phyloP scores from a whole-genome alignment of 92 coral and sea anemone species.

The Palythoa caribaeorum region DNA sequence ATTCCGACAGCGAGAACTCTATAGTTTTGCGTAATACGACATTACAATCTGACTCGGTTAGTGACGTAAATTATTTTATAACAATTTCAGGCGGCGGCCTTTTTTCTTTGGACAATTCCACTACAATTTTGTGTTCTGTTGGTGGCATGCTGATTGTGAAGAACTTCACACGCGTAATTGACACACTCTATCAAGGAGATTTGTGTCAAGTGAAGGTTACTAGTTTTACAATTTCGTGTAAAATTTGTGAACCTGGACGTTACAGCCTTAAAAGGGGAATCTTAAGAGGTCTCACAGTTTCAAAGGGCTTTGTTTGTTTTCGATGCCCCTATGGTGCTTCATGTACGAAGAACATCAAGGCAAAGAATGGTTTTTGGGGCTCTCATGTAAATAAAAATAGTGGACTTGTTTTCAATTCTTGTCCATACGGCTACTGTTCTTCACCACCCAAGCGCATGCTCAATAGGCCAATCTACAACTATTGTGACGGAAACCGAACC shows the following conservation, averaged over 20 bases:
- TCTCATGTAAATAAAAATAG: neutral
- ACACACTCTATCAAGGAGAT: neutral
- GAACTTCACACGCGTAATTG: constrained; percentile 22
- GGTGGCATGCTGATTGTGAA: constrained; percentile 7
- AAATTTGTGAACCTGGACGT: constrained; percentile 46
- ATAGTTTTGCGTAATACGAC: constrained; percentile 14
- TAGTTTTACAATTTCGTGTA: constrained; percentile 54
- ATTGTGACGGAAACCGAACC: constrained; percentile 61
- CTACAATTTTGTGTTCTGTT: constrained; percentile 18
- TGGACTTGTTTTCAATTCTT: constrained; percentile 54
- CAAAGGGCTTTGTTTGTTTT: constrained; percentile 44
- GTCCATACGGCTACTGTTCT: constrained; percentile 75
- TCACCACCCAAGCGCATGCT: constrained; percentile 33
- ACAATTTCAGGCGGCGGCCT: constrained; percentile 24
- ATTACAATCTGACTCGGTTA: constrained; percentile 19
- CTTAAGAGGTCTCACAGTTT: constrained; percentile 43
- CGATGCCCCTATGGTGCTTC: constrained; percentile 75
- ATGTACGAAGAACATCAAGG: constrained; percentile 66
- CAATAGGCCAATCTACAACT: constrained; percentile 49
- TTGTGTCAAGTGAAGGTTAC: constrained; percentile 47
- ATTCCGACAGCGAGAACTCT: constrained; percentile 32
- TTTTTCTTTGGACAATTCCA: constrained; percentile 14
- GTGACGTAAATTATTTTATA: neutral
- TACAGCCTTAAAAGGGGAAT: constrained; percentile 68
- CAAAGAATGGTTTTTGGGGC: constrained; percentile 82